Percentiles rank a stretch among this genome's conserved stretches.
phyloP scores from a whole-genome alignment of 2,888 invertebrate species.

The Erpobdella octoculata region DNA sequence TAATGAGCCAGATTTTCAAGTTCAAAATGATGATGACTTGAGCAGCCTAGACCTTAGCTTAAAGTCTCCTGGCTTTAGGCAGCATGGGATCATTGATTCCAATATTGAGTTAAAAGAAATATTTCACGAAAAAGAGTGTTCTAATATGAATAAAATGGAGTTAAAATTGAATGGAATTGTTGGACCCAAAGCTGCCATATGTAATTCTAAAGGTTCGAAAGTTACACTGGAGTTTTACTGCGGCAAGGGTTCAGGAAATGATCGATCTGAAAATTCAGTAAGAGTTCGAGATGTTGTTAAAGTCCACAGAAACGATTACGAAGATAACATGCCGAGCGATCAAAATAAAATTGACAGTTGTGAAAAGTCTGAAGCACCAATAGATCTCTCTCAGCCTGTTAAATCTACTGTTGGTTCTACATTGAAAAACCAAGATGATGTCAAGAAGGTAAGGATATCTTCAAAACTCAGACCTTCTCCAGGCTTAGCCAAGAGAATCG shows the following conservation, averaged over 20 bases:
- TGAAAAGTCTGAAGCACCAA: not conserved
- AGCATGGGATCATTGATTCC: not conserved
- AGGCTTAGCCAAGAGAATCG: constrained; percentile 16
- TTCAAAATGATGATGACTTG: not conserved
- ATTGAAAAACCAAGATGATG: not conserved
- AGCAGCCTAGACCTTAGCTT: not conserved
- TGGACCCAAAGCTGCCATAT: not conserved
- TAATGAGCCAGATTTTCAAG: too few species aligned
- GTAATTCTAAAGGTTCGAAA: constrained; percentile 16
- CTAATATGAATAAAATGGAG: not conserved
- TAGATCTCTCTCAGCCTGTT: not conserved
- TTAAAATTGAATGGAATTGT: not conserved
- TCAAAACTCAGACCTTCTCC: constrained; percentile 11
- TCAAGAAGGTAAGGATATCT: not conserved
- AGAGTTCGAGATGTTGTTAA: constrained; percentile 6
- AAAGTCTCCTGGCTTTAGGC: not conserved
- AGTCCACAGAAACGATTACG: not conserved
- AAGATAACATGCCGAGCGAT: not conserved
- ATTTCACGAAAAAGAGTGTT: constrained; percentile 1
- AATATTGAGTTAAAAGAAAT: not conserved
- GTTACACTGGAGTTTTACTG: constrained; percentile 26
- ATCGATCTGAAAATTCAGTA: not conserved
- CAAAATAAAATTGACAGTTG: not conserved
- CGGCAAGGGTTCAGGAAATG: not conserved
- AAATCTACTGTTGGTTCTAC: not conserved